Percentiles rank a stretch among this genome's conserved stretches.
These are phyloP conservation scores for Mechanitis messenoides DNA, from an alignment of 2,888 invertebrate species.

Conservation along the genomic window DNA sequence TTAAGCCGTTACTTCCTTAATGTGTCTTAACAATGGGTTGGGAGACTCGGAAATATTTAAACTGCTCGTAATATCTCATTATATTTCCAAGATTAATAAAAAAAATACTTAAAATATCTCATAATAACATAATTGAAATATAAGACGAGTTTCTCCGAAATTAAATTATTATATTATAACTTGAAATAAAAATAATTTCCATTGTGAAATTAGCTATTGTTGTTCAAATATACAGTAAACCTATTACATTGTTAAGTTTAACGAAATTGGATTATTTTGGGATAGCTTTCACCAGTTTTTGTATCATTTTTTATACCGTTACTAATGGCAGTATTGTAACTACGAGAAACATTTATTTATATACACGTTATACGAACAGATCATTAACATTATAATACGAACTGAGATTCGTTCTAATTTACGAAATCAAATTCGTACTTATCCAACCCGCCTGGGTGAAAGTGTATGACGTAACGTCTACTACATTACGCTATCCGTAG, in stretches of 20 bases:
- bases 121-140: too few relatives aligned
- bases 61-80: conserved; percentile 10
- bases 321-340: too few relatives aligned
- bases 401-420: too few relatives aligned
- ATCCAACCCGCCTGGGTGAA: conserved; percentile 13
- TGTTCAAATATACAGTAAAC: conserved; percentile 9
- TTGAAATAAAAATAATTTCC: neutral
- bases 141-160: too few relatives aligned
- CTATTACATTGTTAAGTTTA: conserved; percentile 19
- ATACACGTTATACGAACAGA: too few relatives aligned
- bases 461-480: conserved; percentile 20
- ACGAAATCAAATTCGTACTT: too few relatives aligned
- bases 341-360: too few relatives aligned
- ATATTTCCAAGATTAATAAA: conserved; percentile 21
- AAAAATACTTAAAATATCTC: neutral
- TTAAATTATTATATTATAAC: too few relatives aligned
- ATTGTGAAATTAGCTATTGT: conserved; percentile 4
- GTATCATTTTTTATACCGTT: too few relatives aligned
- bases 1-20: conserved; percentile 12
- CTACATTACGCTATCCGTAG: conserved; percentile 10
- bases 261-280: conserved; percentile 15
- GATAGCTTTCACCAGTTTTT: conserved; percentile 16
- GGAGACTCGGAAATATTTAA: conserved; percentile 12
- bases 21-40: conserved; percentile 8
- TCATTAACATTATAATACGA: too few relatives aligned